Base-by-base conservation (phyloP, 2,797 vertebrate genomes). In the Xiphorhynchus erythropygius region DNA sequence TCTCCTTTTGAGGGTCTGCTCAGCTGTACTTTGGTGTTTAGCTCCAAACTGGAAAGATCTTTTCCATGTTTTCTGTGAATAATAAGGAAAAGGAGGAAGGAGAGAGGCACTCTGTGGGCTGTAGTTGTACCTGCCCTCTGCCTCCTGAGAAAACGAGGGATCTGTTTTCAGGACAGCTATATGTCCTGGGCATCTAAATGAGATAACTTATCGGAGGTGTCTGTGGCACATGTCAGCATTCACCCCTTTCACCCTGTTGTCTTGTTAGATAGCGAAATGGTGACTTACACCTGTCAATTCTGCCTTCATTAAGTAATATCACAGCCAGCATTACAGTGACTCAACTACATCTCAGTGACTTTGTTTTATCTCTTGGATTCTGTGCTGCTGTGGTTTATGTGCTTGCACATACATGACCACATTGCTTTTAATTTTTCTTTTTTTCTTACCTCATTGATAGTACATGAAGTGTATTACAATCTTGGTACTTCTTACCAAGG, bases 281-380 rank as follows among this genome's bases (percentile, higher is more conserved):
- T 80, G 70, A 44, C 41, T 92, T 85, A 64, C 3, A 33, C 55
- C 5, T 90, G 13, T 60, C 68, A 33, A 3, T 64, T 87, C 46
- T 87, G 49, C 71, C 50, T 78, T 83, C 16, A 4, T 84, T 84
- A 24, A 5, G 3, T 1, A 3, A 18, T 87, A 30, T 5, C 17
- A 9, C 12, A 73, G 41, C 30, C 5, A 32, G 35, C 4, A 2
- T 90, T 91, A 33, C 33, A 70, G 46, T 0, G 0, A 57, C 24
- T 11, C 9, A 33, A 0, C 30, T 37, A 4, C 0, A 0, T 49
- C 35, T 28, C 1, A 0, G 10, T 69, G 70, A 65, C 63, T 21
- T 68, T 7, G 3, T 71, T 13, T 1, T 16, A 11, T 33, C 18
- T 84, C 19, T 28, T 2, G 2, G 30, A 12, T 42, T 69, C 35